A percentile compares a stretch with the other conserved stretches of the same genome.
phyloP scores from a whole-genome alignment of 2,797 vertebrate species.

The Clarias pachynema region DNA sequence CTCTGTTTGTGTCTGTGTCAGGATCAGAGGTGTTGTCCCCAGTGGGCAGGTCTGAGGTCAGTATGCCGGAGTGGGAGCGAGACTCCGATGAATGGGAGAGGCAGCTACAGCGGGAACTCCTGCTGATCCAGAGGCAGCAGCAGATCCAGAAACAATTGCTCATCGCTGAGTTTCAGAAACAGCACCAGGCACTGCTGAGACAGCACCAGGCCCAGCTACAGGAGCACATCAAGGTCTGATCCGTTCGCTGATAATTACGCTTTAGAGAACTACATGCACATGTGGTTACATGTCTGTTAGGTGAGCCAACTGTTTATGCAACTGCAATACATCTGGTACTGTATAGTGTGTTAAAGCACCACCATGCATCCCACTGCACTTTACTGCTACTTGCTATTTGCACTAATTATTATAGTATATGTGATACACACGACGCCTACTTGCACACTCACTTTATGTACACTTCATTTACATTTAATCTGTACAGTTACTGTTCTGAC shows the following conservation, averaged over 20 bases:
- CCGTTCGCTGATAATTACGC: not conserved
- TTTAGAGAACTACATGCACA: not conserved
- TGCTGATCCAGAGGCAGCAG: conserved; percentile 86
- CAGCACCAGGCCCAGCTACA: conserved; percentile 87
- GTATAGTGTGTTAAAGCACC: no score
- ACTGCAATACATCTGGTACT: no score
- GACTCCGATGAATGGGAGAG: conserved; percentile 67
- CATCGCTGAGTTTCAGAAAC: conserved; percentile 87
- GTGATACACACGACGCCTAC: no score
- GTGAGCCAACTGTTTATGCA: not conserved
- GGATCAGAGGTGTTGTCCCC: conserved; percentile 49
- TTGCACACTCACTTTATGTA: no score
- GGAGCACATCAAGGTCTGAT: conserved; percentile 84
- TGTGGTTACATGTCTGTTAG: not conserved
- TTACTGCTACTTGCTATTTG: no score
- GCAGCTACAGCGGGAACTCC: conserved; percentile 84
- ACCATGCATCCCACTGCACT: no score
- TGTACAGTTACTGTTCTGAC: no score
- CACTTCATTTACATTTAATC: no score
- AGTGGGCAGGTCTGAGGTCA: conserved; percentile 38
- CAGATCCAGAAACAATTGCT: conserved; percentile 88
- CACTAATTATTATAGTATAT: no score
- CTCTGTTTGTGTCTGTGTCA: conserved; percentile 14
- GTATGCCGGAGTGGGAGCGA: conserved; percentile 55
- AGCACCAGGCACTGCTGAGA: conserved; percentile 83